These are phyloP conservation scores for Propithecus coquereli DNA, from an alignment of 2,113 vertebrate genomes.

Conservation along the genomic window DNA sequence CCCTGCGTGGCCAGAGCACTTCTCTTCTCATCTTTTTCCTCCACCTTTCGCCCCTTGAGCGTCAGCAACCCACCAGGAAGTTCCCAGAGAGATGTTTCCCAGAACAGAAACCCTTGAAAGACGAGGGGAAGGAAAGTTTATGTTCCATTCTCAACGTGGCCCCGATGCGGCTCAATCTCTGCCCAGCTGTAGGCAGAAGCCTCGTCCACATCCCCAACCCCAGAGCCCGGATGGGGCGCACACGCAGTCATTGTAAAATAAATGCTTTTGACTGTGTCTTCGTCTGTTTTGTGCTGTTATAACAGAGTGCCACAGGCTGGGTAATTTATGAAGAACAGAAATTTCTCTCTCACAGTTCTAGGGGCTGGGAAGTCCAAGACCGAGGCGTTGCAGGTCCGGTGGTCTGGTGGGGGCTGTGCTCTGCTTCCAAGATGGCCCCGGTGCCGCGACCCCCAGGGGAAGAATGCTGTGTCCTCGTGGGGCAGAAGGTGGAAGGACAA, in stretches of 20 bases:
- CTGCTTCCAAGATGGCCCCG: neutral
- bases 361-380: neutral
- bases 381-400: neutral
- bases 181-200: neutral
- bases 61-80: fast-evolving
- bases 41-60: neutral
- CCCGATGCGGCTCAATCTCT: fast-evolving
- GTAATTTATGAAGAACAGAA: neutral
- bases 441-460: neutral
- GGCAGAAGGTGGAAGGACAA: no score
- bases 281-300: neutral
- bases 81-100: neutral
- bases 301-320: neutral
- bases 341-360: neutral
- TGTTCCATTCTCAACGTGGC: fast-evolving
- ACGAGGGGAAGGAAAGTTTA: fast-evolving
- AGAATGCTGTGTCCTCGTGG: fast-evolving
- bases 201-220: neutral
- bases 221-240: neutral
- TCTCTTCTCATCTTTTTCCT: no score
- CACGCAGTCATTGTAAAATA: neutral
- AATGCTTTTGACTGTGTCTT: fast-evolving
- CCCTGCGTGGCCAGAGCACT: fast-evolving
- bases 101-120: neutral
- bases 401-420: neutral